These are phyloP conservation scores for Drosophila pallidifrons DNA, from an alignment of 1,140 invertebrate genomes.

Conservation along the genomic window DNA sequence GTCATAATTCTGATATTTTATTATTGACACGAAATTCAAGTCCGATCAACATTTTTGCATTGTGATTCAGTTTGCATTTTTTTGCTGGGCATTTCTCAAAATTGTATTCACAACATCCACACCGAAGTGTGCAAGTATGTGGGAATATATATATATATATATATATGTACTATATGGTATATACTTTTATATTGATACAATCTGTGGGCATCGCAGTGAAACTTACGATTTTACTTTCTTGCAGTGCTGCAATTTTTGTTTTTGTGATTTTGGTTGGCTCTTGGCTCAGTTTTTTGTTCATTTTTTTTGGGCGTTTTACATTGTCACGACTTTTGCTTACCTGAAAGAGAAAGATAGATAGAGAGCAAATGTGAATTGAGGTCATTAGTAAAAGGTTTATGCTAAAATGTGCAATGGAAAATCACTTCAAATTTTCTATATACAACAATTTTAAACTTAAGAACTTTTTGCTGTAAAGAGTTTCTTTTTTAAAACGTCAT, in stretches of 20 bases:
- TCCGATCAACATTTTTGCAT: conserved; percentile 60
- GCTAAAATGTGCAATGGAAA: conserved; percentile 29
- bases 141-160: conserved; percentile 2
- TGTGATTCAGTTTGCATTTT: conserved; percentile 69
- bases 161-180: conserved; percentile 1
- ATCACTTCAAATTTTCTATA: conserved; percentile 24
- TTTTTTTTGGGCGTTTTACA: conserved; percentile 61
- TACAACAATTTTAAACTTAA: not conserved
- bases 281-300: conserved; percentile 17
- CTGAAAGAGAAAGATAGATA: conserved; percentile 73
- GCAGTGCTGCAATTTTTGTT: conserved; percentile 44
- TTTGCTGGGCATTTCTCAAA: conserved; percentile 41
- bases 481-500: not conserved
- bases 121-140: not conserved
- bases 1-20: conserved; percentile 56
- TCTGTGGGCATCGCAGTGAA: conserved; percentile 62
- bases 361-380: conserved; percentile 59
- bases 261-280: not conserved
- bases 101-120: conserved; percentile 13
- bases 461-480: not conserved
- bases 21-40: conserved; percentile 69
- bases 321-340: conserved; percentile 75
- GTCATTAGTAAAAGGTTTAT: conserved; percentile 75
- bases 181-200: conserved; percentile 36
- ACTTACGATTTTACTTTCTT: conserved; percentile 72